Base-by-base conservation (phyloP, 1,140 invertebrate species). In the Schmidtea mediterranea region DNA sequence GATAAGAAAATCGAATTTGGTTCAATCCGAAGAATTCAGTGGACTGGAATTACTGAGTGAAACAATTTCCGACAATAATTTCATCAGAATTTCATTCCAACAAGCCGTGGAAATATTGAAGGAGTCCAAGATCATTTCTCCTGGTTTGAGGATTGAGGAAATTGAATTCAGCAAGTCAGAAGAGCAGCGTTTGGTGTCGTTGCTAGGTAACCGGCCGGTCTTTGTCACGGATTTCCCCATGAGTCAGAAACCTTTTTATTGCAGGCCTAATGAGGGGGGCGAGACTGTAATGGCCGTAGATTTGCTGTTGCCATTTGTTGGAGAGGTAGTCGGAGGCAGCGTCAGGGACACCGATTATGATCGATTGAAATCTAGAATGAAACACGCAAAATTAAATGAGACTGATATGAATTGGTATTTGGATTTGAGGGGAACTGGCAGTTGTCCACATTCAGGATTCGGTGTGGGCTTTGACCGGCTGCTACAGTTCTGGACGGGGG, bases 391-490 rank as follows among this genome's bases (percentile, higher is more conserved):
- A 6, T 16, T 60, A 23, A 55, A 56, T 40, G 41, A 64, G 5
- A 10, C 50, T 10, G 16, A n/a, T 8, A 9, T 48, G 22, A 58
- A 32, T 12, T 59, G 71, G 71, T 97, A 95, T 67, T 70, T 87
- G 47, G 80, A 94, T 48, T 58, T 95, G 39, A 66, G 90, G 54
- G 77, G 77, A 67, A 84, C 74, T 69, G 89, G 87, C 2, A 76
- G 77, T 54, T 74, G 80, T 43, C 75, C 81, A 0, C 84, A 82
- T 36, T 45, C 43, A 3, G 83, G 77, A 16, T 89, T 89, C 0
- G 95, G 83, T 43, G 70, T 95, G 58, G 90, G 89, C 9, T 79
- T 95, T 59, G 90, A 97, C 62, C 73, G 89, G 60, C 76, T 79
- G 55, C 61, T 95, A 45, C 82, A 87, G 67, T 72, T 75, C 39